These are phyloP conservation scores for Protophormia terraenovae DNA, from an alignment of 2,888 invertebrate species.

Conservation along the genomic window DNA sequence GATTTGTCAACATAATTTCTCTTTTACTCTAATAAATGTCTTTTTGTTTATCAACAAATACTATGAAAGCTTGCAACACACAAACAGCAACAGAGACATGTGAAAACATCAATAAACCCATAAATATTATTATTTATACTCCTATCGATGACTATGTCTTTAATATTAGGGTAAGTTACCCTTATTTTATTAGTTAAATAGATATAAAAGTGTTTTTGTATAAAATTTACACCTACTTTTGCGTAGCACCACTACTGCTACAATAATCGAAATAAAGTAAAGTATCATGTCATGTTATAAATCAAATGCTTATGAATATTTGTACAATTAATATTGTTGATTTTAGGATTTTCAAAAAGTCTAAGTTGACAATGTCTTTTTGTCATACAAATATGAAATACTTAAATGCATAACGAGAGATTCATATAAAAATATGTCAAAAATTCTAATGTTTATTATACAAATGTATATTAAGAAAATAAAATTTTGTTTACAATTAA, in stretches of 20 bases:
- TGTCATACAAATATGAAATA: background rate
- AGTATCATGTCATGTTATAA: slow-evolving; percentile 22
- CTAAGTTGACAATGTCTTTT: background rate
- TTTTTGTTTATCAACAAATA: background rate
- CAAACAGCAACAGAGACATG: background rate
- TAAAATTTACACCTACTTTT: slow-evolving; percentile 15
- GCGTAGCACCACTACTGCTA: background rate
- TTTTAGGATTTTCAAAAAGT: background rate
- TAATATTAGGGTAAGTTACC: background rate
- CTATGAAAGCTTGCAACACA: background rate
- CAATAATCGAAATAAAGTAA: background rate
- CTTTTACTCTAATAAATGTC: background rate
- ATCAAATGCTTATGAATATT: slow-evolving; percentile 21
- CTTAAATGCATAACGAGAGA: background rate
- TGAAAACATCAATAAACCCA: background rate
- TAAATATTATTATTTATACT: background rate
- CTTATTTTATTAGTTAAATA: background rate
- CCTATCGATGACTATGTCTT: background rate
- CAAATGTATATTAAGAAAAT: too few relatives aligned
- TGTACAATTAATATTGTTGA: slow-evolving; percentile 11
- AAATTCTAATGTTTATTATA: too few relatives aligned
- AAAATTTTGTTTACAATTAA: too few relatives aligned
- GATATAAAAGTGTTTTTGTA: background rate
- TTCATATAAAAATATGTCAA: background rate
- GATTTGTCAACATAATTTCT: slow-evolving; percentile 32